Evolutionary conservation across 92 coral and sea anemone species (phyloP), one percentile per base, ranked within the genome.

Genomic region (Heliopora coerulea): DNA sequence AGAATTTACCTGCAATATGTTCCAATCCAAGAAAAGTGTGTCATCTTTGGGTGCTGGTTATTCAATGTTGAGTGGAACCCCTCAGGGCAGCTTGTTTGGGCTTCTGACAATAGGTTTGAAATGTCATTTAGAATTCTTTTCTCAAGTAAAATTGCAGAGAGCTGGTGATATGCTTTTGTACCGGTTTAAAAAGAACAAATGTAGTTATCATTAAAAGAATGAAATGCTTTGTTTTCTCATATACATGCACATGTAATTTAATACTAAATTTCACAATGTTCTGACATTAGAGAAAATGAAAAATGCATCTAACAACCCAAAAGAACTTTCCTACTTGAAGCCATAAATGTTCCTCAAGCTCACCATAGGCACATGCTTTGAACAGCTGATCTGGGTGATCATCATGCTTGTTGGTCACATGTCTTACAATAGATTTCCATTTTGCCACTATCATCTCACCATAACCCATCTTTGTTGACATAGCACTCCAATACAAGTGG

Each of bases 81-180:
- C 40, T 80, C 84, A 3, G 70, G 49, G 46, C 72, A 69, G 49
- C 84, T 80, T 1, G 84, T 80, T 72, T 80, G 84, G n/a, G 69
- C 84, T 11, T 72, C 72, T 0, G 84, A 17, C 0, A 79, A 80
- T 12, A 80, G 33, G 32, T 58, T 58, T 15, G 73, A 44, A 35
- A 83, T 57, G 61, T 83, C 87, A 54, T 70, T 54, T 0, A 78
- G 24, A 1, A 75, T 40, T 39, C 60, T 17, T 13, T 62, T 83
- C 35, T 74, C 78, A 50, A 19, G 32, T 3, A 78, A 66, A 52
- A 83, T 83, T 8, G 24, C 1, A 7, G 66, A 31, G 9, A 83
- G 75, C 54, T 72, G 78, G 7, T 62, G 73, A 68, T 70, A 78
- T 21, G 83, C 72, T 42, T 32, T 67, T 25, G 87, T 63, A 1